These are phyloP conservation scores for Halcyon smyrnensis DNA, from an alignment of 2,797 vertebrate species.

Conservation along the genomic window DNA sequence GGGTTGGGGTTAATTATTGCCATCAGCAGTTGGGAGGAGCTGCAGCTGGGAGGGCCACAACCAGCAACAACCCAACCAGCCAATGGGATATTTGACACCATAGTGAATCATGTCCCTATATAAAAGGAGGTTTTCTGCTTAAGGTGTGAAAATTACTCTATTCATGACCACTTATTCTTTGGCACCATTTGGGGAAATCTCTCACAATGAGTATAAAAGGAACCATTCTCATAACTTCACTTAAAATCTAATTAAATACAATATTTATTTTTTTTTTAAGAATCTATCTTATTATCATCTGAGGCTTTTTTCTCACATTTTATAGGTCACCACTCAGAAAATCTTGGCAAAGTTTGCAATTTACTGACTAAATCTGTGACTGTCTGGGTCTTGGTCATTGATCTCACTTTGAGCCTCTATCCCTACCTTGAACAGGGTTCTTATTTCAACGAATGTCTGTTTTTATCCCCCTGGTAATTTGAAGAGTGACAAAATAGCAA, in stretches of 20 bases:
- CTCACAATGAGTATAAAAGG: neutral
- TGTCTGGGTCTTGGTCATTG: neutral
- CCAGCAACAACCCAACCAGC: too few relatives aligned
- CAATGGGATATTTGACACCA: too few relatives aligned
- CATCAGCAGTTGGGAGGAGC: too few relatives aligned
- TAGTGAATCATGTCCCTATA: too few relatives aligned
- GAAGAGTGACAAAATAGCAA: neutral
- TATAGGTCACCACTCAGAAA: neutral
- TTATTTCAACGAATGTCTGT: neutral
- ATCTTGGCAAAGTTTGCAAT: neutral
- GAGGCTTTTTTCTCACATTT: neutral
- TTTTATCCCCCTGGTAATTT: neutral
- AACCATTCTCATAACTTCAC: neutral
- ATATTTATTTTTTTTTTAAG: neutral
- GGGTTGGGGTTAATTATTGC: too few relatives aligned
- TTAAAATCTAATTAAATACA: conserved; percentile 21
- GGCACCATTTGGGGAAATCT: neutral
- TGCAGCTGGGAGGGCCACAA: too few relatives aligned
- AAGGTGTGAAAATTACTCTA: neutral
- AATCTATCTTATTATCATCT: neutral
- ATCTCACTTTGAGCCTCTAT: neutral
- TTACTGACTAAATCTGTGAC: neutral
- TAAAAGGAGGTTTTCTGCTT: neutral
- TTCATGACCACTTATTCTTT: neutral
- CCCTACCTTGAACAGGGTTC: neutral